Percentiles rank a stretch among this genome's conserved stretches.
Conservation (phyloP, 2,113 vertebrate species). For the Scolopax mira region DNA sequence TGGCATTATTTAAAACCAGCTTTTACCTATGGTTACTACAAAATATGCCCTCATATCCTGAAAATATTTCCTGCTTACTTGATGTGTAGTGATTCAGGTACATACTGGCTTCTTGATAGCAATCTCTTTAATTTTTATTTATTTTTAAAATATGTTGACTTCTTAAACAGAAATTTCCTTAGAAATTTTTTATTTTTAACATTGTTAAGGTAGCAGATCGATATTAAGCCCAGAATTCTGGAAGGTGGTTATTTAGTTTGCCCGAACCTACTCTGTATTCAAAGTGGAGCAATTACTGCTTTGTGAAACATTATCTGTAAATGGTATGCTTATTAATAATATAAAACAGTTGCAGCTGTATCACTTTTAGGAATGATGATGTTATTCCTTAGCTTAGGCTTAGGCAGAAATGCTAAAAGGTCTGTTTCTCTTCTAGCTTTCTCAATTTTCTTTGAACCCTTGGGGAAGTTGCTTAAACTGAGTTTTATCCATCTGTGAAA, state of each 20-base stretch:
- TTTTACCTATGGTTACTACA: not conserved
- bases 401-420: not conserved
- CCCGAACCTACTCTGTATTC: not conserved
- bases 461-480: not conserved
- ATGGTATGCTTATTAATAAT: not conserved
- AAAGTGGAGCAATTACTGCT: not conserved
- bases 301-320: not conserved
- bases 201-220: not conserved
- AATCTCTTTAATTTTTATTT: not conserved
- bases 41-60: not conserved
- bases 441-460: not conserved
- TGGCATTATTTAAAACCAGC: not conserved
- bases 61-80: not conserved
- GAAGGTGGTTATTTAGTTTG: not conserved
- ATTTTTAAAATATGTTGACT: not conserved
- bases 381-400: too few species aligned
- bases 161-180: not conserved
- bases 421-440: not conserved
- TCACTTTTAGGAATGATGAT: not conserved
- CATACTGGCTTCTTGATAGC: not conserved
- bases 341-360: not conserved
- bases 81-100: not conserved
- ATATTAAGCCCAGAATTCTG: not conserved
- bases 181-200: not conserved
- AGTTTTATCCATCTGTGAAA: conserved; percentile 2